A percentile compares a stretch with the other conserved stretches of the same genome.
Evolutionary conservation across 2,888 invertebrate species (phyloP).

Genomic region (Cremastinae sp.): DNA sequence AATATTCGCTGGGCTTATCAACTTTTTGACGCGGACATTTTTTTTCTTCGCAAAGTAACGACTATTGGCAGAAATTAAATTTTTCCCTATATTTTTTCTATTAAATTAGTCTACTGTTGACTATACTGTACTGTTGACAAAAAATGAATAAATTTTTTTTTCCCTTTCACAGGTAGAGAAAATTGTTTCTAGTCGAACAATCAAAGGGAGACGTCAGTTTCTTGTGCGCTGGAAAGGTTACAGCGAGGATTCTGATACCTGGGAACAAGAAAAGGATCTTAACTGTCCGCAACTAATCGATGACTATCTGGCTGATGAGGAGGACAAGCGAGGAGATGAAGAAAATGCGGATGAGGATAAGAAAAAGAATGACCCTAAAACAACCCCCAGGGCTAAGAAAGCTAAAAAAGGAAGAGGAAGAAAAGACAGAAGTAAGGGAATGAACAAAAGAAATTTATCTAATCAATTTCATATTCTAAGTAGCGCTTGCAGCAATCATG

Average conservation of each 20-base stretch:
- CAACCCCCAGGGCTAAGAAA: conserved; percentile 30
- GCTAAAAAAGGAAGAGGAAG: conserved; percentile 42
- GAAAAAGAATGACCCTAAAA: background rate
- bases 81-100: too few relatives aligned
- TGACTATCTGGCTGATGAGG: conserved; percentile 78
- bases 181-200: conserved; percentile 86
- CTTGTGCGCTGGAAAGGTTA: conserved; percentile 91
- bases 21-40: too few relatives aligned
- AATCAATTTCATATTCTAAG: too few relatives aligned
- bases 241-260: conserved; percentile 85
- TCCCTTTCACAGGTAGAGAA: conserved; percentile 84
- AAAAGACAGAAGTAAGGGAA: conserved; percentile 50
- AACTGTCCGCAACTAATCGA: conserved; percentile 87
- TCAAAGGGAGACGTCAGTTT: conserved; percentile 86
- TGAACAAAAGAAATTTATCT: too few relatives aligned
- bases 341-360: conserved; percentile 10
- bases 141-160: too few relatives aligned
- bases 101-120: too few relatives aligned
- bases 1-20: too few relatives aligned
- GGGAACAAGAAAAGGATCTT: conserved; percentile 88
- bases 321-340: conserved; percentile 62
- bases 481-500: too few relatives aligned
- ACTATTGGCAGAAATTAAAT: too few relatives aligned
- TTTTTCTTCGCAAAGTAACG: too few relatives aligned
- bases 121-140: too few relatives aligned